Evolutionary conservation across 2,888 invertebrate genomes (phyloP).

Genomic region (Nomada goodeniana): DNA sequence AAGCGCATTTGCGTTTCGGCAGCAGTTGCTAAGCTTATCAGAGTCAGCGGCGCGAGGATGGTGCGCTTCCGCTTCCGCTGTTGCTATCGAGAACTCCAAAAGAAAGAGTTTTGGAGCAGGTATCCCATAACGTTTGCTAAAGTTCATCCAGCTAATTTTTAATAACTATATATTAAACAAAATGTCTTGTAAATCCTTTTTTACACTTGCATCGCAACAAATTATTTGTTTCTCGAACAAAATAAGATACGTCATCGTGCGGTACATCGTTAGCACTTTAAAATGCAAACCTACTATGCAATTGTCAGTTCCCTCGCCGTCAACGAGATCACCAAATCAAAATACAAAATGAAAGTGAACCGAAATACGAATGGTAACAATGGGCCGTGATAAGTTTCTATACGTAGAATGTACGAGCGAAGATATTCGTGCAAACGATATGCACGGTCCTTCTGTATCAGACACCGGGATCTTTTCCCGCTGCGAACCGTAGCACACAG

Average conservation of each 20-base stretch:
- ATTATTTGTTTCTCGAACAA: no score
- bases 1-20: slow-evolving; percentile 60
- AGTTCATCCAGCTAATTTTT: slow-evolving; percentile 48
- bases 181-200: not conserved
- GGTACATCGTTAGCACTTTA: not conserved
- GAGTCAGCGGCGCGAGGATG: slow-evolving; percentile 68
- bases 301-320: slow-evolving; percentile 12
- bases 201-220: not conserved
- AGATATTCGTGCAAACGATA: slow-evolving; percentile 66
- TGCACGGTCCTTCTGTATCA: slow-evolving; percentile 59
- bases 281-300: not conserved
- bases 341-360: slow-evolving; percentile 49
- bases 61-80: slow-evolving; percentile 69
- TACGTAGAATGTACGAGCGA: slow-evolving; percentile 33
- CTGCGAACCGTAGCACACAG: slow-evolving; percentile 50
- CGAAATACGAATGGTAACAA: slow-evolving; percentile 56
- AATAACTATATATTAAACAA: not conserved
- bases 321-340: slow-evolving; percentile 23
- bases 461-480: slow-evolving; percentile 62
- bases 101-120: slow-evolving; percentile 65
- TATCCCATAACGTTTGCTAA: slow-evolving; percentile 31
- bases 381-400: slow-evolving; percentile 52
- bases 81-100: slow-evolving; percentile 66
- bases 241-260: no score
- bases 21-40: slow-evolving; percentile 62